Conservation (phyloP, 2,797 vertebrate species). For the Emys orbicularis region DNA sequence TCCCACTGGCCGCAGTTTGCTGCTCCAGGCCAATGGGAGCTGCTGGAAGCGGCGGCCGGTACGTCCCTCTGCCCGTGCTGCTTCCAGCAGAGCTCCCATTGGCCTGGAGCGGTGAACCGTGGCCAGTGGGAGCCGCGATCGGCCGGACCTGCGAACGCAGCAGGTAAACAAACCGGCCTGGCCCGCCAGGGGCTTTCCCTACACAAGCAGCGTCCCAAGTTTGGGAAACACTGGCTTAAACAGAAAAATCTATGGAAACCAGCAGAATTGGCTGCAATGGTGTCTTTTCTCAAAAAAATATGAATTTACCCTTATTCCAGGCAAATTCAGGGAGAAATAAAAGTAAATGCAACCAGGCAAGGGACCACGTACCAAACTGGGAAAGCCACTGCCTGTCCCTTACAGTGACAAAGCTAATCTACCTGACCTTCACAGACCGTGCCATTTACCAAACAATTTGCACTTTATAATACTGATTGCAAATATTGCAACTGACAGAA, state of each 20-base stretch:
- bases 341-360: not conserved
- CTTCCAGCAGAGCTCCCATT: no score
- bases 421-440: accelerated
- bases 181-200: no score
- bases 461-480: not conserved
- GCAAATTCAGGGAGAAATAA: not conserved
- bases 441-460: not conserved
- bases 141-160: no score
- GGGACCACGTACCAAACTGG: not conserved
- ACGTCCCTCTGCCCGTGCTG: no score
- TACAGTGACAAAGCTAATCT: not conserved
- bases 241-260: not conserved
- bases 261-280: not conserved
- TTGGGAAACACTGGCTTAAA: not conserved
- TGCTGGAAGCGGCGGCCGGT: no score
- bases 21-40: no score
- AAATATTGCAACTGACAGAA: constrained; percentile 37
- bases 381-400: not conserved
- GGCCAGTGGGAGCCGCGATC: no score
- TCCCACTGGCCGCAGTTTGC: no score
- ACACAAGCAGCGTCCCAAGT: no score
- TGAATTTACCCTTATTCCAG: not conserved
- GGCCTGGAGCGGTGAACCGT: no score
- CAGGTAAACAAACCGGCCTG: no score
- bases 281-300: not conserved